A percentile compares a stretch with the other conserved stretches of the same genome.
Conservation (phyloP, 2,888 invertebrate species). For the Nesidiocoris tenuis region DNA sequence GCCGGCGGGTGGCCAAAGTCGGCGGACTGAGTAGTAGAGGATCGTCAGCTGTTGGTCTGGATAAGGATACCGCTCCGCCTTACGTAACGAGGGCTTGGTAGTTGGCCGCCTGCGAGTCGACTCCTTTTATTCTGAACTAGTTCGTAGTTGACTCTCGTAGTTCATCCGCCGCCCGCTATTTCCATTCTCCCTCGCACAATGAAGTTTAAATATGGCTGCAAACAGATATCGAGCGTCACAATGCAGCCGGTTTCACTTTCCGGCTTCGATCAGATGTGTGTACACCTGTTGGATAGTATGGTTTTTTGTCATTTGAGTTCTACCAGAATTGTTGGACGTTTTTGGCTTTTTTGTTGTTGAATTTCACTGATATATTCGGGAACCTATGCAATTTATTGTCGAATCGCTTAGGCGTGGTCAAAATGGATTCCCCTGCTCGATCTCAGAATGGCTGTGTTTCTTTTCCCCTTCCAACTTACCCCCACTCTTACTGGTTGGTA, state of each 20-base stretch:
- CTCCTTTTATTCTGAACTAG: not conserved
- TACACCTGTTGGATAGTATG: no score
- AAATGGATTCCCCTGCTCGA: no score
- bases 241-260: not conserved
- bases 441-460: no score
- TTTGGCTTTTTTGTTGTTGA: no score
- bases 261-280: no score
- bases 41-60: conserved; percentile 25
- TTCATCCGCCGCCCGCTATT: not conserved
- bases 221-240: not conserved
- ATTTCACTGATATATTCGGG: no score
- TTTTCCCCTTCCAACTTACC: no score
- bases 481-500: no score
- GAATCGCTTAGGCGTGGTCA: no score
- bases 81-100: conserved; percentile 17
- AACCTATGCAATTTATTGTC: no score
- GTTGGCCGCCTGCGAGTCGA: not conserved
- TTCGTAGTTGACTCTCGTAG: not conserved
- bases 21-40: conserved; percentile 11
- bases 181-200: not conserved
- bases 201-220: not conserved
- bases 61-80: conserved; percentile 5
- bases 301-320: no score
- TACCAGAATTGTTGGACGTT: no score
- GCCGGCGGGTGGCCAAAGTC: not conserved